These are phyloP conservation scores for Trissoscelio sp. DNA, from an alignment of 2,888 invertebrate species.

Conservation along the genomic window DNA sequence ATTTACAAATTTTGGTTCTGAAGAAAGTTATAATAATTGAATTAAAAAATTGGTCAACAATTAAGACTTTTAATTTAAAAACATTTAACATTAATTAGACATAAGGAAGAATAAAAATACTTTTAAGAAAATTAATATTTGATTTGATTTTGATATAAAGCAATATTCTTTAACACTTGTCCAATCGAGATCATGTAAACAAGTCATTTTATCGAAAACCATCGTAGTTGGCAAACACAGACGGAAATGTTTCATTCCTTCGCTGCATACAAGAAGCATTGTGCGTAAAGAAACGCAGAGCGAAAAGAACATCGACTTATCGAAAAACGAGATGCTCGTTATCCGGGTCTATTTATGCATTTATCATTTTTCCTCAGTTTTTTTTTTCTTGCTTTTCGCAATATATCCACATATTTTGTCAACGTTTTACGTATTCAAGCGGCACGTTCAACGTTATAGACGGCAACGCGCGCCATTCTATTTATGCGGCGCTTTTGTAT, in stretches of 20 bases:
- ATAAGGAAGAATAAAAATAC: too few relatives aligned
- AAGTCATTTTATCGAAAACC: not conserved
- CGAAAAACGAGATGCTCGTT: constrained; percentile 37
- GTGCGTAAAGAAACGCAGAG: too few relatives aligned
- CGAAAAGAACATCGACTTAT: too few relatives aligned
- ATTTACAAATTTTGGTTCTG: too few relatives aligned
- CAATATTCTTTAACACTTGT: not conserved
- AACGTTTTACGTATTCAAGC: constrained; percentile 64
- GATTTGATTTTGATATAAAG: too few relatives aligned
- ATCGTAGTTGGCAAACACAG: not conserved
- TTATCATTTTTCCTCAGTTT: constrained; percentile 42
- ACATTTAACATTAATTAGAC: too few relatives aligned
- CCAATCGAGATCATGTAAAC: not conserved
- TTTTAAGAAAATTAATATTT: too few relatives aligned
- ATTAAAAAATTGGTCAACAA: too few relatives aligned
- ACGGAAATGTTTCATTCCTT: not conserved
- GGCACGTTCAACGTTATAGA: constrained; percentile 58
- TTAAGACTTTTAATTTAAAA: too few relatives aligned
- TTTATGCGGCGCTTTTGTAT: constrained; percentile 65
- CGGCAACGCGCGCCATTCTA: constrained; percentile 61
- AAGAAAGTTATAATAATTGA: too few relatives aligned
- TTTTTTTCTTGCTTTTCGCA: constrained; percentile 45
- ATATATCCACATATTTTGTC: constrained; percentile 63
- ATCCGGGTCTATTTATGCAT: constrained; percentile 43
- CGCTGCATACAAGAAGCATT: too few relatives aligned